Evolutionary conservation across 1,140 invertebrate genomes (phyloP).

Genomic region (Lordiphosa stackelbergi): DNA sequence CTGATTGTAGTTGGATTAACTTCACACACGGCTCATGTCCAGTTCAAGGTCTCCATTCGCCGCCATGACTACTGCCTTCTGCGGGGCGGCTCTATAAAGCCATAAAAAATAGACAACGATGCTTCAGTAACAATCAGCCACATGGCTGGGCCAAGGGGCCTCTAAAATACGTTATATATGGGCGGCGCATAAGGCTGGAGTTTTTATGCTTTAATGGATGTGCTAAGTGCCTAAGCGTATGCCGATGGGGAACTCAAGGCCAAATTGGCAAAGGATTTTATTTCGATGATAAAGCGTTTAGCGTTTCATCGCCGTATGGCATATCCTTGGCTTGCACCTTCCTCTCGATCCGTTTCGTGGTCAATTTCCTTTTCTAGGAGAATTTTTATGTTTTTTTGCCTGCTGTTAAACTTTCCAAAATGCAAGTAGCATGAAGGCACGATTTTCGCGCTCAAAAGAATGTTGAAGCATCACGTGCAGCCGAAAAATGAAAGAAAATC

Average conservation of each 20-base stretch:
- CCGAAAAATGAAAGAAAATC: conserved; percentile 5
- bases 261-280: no score
- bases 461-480: conserved; percentile 33
- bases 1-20: conserved; percentile 2
- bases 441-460: conserved; percentile 31
- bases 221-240: no score
- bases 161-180: no score
- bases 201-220: no score
- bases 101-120: conserved; percentile 1
- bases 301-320: background rate
- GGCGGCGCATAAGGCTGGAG: no score
- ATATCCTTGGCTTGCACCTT: conserved; percentile 1
- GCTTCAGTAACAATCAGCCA: background rate
- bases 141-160: background rate
- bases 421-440: conserved; percentile 43
- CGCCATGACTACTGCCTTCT: background rate
- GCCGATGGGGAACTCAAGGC: no score
- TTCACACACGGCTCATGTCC: background rate
- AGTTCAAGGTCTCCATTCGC: conserved; percentile 2
- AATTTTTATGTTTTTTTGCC: background rate
- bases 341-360: background rate
- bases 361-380: conserved; percentile 7
- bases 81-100: background rate
- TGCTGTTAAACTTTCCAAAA: conserved; percentile 27
- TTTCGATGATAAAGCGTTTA: background rate